Base-by-base conservation (phyloP, 2,113 vertebrate species). In the Solenodon paradoxus region DNA sequence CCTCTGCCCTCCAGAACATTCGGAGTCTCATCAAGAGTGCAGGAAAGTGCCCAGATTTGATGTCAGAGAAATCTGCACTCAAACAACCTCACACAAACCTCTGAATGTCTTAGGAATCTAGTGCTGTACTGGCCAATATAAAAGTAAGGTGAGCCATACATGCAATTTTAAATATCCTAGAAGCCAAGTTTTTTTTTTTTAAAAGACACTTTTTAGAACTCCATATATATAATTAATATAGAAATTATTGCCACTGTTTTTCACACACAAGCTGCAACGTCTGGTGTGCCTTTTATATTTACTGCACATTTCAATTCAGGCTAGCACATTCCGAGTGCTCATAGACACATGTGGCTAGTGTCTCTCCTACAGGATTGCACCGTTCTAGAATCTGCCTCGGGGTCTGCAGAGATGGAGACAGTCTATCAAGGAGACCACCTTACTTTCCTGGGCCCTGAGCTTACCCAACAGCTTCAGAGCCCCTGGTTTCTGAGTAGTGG, bases 391-490 rank as follows among this genome's bases (percentile, higher is more conserved):
- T 28, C 69, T 55, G 35, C 17, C 75, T 47, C 45, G 32, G 30
- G n/a, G n/a, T n/a, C 64, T 17, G 64, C 16, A 26, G 45, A 6
- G 16, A 32, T 0, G 7, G 61, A 77, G 22, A 38, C 6, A 5
- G 30, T 19, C 24, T 0, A 42, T 57, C 2, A 3, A 77, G 63
- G 68, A 93, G 85, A 88, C 38, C 35, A 55, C 47, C 40, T 96
- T 64, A 61, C 53, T 96, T 93, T 68, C 47, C 38, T 77, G 17
- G 85, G 66, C 42, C 72, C 79, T 5, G 63, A 93, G 83, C 93
- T 85, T 92, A 87, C 87, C 11, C 51, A 49, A 57, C 2, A 1
- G 74, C 78, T 82, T 79, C 64, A 66, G 69, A 86, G 47, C 42
- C 32, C 32, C 57, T 32, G 42, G 71, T 7, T 63, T 89, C 74